Evolutionary conservation across 64 coral and sea anemone genomes (phyloP), one percentile per base, ranked within the genome.

Genomic region (Orbicella faveolata): DNA sequence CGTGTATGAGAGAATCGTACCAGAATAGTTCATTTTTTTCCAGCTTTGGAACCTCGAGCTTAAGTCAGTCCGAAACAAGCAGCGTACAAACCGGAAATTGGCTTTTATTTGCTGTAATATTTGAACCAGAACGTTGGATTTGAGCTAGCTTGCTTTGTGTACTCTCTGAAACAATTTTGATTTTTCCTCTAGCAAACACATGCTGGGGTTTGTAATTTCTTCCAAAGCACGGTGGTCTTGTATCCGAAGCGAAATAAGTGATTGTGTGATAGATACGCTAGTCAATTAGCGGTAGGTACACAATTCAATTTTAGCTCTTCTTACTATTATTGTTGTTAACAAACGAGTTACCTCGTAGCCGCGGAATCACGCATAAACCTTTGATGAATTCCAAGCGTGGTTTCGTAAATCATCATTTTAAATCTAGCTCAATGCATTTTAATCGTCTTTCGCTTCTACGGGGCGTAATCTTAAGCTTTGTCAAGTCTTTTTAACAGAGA

Each of bases 301-400:
- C 66, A 9, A 23, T 69, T 69, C 20, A 69, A 3, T 69, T 69
- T 69, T 25, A 69, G 9, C 19, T n/a, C n/a, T n/a, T 69, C 66
- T 69, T 25, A 30, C 30, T 20, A 2, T 67, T 19, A 67, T 19
- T 19, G 25, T 26, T n/a, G 18, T 67, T 84, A 2, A 4, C 55
- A 63, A 81, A 63, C 23, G 3, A 63, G 34, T 33, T 55, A 1
- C 17, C 30, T 17, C 37, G 6, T 78, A 52, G 25, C 67, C 21
- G 9, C 10, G 2, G 11, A 5, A 20, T 70, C 67, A 72, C 41
- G 82, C 37, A 73, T 85, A 72, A 73, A 69, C 37, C 44, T 14
- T 23, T 16, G 67, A 73, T 52, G 41, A 85, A 85, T 85, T 85
- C 82, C 82, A 85, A 48, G 82, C 82, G n/a, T 73, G 20, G 41